Evolutionary conservation across 2,888 invertebrate species (phyloP), one percentile per base, ranked within the genome.

Genomic region (Mesorhabditis sp.): DNA sequence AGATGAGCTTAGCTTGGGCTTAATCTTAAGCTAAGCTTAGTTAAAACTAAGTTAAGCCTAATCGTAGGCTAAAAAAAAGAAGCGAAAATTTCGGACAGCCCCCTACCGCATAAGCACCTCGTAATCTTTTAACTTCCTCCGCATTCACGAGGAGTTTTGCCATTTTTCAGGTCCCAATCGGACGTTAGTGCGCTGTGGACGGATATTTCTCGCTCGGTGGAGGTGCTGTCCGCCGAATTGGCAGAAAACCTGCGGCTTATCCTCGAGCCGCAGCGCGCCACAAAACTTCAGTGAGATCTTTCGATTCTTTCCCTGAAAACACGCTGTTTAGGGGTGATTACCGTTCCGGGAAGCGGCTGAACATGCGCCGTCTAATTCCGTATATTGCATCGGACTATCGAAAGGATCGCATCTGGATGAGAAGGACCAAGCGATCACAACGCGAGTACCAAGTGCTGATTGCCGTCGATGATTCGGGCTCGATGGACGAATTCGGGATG

Each of bases 321-420:
- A 10, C 43, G 13, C 41, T 45, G 70, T 80, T 43, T 72, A 88
- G 88, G 88, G 98, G 98, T 41, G 98, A 99, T 87, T 98, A 93
- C 87, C 90, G 95, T 67, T 96, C 95, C 0, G 98, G 98, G 0
- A 92, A 94, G 73, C 90, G 98, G 5, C 92, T 99, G 67, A 99
- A 98, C 88, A 98, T 99, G 97, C 90, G 96, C 65, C 93, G 93
- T 83, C 92, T 99, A 69, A 95, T 98, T 85, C 94, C 97, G 0
- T 99, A 98, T 88, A 95, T 99, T 78, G 99, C 99, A 28, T 96
- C 96, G 73, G 93, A 97, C 87, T 99, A 96, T 88, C 90, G 97
- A 64, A 98, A 98, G 87, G 97, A 99, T 86, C 95, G 96, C 87
- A 99, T 99, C 84, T 99, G 98, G 98, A 86, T 99, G 83, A 89